Conservation (phyloP, 2,113 vertebrate genomes). For the Oxygymnocypris stewartii region DNA sequence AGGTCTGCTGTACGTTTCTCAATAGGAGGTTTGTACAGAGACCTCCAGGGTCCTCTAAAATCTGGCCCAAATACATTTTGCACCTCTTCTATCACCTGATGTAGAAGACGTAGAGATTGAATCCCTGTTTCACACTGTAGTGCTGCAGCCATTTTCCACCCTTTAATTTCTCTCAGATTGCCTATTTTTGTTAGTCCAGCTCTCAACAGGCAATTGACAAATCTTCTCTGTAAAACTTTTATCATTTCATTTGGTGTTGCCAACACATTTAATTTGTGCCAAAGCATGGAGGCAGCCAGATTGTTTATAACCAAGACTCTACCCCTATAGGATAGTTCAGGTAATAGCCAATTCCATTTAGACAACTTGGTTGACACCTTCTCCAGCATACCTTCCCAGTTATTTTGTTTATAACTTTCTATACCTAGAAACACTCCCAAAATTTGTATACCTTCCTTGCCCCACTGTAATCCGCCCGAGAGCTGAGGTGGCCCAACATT, state of each 20-base stretch:
- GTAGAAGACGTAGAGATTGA: neutral
- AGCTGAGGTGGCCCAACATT: neutral
- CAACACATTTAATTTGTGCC: neutral
- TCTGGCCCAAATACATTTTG: neutral
- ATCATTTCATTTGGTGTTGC: neutral
- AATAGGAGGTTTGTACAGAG: too few species aligned
- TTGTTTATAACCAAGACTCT: neutral
- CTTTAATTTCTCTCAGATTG: too few species aligned
- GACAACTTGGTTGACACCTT: neutral
- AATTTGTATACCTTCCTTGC: neutral
- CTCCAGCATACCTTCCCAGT: neutral
- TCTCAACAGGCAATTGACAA: neutral
- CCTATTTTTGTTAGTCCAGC: neutral
- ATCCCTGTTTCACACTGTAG: neutral
- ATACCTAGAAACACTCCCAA: too few species aligned
- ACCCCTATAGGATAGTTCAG: neutral
- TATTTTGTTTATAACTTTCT: neutral
- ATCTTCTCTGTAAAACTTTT: neutral
- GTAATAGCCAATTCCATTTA: neutral
- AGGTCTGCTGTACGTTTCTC: too few species aligned
- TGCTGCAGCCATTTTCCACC: neutral
- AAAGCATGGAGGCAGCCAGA: neutral
- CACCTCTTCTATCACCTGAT: neutral
- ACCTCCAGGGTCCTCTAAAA: too few species aligned
- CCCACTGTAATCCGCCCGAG: too few species aligned